phyloP scores from a whole-genome alignment of 2,113 vertebrate genomes.

The Thomomys bottae region DNA sequence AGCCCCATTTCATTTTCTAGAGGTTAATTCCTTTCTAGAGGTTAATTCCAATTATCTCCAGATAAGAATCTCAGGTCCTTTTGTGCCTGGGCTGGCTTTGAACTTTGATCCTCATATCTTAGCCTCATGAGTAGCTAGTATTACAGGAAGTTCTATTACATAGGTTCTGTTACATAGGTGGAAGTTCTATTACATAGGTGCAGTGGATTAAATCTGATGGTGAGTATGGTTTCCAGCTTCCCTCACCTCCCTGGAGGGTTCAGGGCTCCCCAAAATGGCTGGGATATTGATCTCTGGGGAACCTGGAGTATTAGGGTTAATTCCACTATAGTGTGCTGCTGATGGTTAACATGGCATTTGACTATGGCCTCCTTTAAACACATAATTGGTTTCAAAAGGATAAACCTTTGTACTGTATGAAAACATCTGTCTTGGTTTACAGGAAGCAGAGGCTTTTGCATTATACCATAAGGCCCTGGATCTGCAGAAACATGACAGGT shows the following conservation, averaged over 20 bases:
- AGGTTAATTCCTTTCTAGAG: too few relatives aligned
- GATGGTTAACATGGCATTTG: neutral
- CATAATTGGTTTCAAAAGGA: neutral
- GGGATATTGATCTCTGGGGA: neutral
- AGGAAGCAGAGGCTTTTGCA: slow-evolving; percentile 99
- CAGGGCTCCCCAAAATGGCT: too few relatives aligned
- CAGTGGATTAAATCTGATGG: neutral
- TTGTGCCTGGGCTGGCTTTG: too few relatives aligned
- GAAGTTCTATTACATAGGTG: neutral
- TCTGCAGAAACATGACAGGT: slow-evolving; percentile 97
- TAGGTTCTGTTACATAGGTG: too few relatives aligned
- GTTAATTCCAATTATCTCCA: too few relatives aligned
- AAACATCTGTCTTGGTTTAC: slow-evolving; percentile 43
- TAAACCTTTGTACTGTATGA: neutral
- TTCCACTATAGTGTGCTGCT: neutral
- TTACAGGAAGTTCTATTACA: too few relatives aligned
- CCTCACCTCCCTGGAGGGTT: neutral
- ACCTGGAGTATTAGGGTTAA: neutral
- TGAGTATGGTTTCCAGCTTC: neutral
- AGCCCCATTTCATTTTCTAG: too few relatives aligned
- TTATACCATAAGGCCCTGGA: slow-evolving; percentile 98
- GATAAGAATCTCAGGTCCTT: too few relatives aligned
- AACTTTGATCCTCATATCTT: too few relatives aligned
- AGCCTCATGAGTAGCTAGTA: too few relatives aligned
- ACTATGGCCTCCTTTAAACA: neutral